phyloP scores from a whole-genome alignment of 2,113 vertebrate species.

The Centropristis striata region DNA sequence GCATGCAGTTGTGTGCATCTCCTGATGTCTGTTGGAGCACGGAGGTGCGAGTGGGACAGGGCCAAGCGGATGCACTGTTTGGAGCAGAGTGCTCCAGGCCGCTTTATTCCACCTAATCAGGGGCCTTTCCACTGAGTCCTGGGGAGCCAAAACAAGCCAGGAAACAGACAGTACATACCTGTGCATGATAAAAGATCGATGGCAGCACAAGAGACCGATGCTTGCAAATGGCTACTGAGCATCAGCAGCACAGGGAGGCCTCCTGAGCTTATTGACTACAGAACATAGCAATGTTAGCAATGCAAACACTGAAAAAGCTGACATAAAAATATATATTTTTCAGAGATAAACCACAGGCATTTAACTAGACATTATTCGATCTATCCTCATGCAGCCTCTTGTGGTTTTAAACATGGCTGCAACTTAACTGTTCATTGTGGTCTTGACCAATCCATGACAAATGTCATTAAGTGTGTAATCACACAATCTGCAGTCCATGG shows the following conservation, averaged over 20 bases:
- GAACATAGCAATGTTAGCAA: conserved; percentile 49
- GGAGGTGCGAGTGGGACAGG: conserved; percentile 53
- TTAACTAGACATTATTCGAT: conserved; percentile 29
- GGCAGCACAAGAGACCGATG: conserved; percentile 39
- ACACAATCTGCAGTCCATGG: conserved; percentile 42
- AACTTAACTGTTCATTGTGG: conserved; percentile 28
- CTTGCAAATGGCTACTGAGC: conserved; percentile 48
- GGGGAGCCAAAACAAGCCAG: conserved; percentile 57
- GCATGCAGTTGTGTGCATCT: conserved; percentile 49
- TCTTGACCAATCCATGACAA: conserved; percentile 48
- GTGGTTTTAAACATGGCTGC: conserved; percentile 18
- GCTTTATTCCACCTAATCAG: conserved; percentile 61
- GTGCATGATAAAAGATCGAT: conserved; percentile 50
- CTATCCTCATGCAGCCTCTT: conserved; percentile 1
- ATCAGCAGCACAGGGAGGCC: conserved; percentile 25
- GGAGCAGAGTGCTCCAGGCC: conserved; percentile 57
- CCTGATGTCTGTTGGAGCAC: conserved; percentile 62
- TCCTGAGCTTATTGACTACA: conserved; percentile 43
- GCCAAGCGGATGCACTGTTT: conserved; percentile 39
- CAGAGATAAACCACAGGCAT: conserved; percentile 8
- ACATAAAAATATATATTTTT: background rate
- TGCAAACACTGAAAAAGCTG: conserved; percentile 36
- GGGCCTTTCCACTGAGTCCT: conserved; percentile 55
- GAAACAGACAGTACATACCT: conserved; percentile 62
- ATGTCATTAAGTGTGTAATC: conserved; percentile 36